Conservation (phyloP, 64 coral and sea anemone genomes). For the Montipora capricornis region DNA sequence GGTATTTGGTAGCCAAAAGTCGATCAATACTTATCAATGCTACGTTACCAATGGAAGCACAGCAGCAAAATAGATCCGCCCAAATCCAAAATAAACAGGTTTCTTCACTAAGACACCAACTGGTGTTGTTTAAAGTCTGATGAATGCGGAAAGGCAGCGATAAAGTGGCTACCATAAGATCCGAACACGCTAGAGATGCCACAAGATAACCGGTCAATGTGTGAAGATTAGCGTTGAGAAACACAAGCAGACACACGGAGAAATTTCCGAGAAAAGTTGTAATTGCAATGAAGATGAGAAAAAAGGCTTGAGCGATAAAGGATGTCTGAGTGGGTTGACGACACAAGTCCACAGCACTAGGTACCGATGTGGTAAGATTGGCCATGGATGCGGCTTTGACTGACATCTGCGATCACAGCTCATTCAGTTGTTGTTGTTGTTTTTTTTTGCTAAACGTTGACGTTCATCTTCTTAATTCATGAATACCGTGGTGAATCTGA, state of each 20-base stretch:
- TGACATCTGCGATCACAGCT: neutral
- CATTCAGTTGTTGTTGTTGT: neutral
- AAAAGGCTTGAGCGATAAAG: conserved; percentile 67
- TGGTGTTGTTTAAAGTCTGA: conserved; percentile 84
- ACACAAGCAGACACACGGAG: conserved; percentile 79
- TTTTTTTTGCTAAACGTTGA: neutral
- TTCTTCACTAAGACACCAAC: conserved; percentile 81
- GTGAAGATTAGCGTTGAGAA: conserved; percentile 69
- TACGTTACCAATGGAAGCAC: conserved; percentile 90
- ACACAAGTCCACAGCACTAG: conserved; percentile 27
- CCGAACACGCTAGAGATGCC: conserved; percentile 86
- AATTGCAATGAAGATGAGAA: conserved; percentile 65
- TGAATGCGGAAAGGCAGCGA: conserved; percentile 88
- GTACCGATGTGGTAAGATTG: neutral
- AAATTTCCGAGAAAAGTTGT: conserved; percentile 86
- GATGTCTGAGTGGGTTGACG: conserved; percentile 34
- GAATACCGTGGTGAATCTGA: neutral
- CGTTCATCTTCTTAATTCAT: neutral
- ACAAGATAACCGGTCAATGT: conserved; percentile 90
- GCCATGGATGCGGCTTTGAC: neutral
- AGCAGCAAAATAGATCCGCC: conserved; percentile 88
- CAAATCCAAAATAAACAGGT: conserved; percentile 87
- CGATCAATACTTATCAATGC: conserved; percentile 88
- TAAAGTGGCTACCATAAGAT: conserved; percentile 81
- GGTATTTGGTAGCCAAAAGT: conserved; percentile 88